Base-by-base conservation (phyloP, 2,888 invertebrate genomes). In the Pollenia angustigena region DNA sequence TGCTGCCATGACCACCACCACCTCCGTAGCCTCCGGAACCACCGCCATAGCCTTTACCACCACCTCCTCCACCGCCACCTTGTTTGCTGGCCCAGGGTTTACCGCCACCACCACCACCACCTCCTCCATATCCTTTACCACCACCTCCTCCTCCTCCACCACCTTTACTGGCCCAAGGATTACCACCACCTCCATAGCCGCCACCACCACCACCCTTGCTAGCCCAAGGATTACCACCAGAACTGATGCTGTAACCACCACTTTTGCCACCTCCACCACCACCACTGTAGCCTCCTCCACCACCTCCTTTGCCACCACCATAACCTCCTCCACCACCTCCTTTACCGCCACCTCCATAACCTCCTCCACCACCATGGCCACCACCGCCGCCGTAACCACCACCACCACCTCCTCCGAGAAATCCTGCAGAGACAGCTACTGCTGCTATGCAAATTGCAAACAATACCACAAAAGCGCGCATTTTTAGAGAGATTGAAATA, bases 171-270 rank as follows among this genome's bases (percentile, higher is more conserved):
- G 81, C 64, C 18, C 66, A 48, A 32, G 32, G 32, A 32, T 32
- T 64, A 3, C 8, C 40, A 23, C 85, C 71, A 12, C 89, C 88
- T 11, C 81, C 71, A 58, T 87, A 85, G 10, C 82, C 74, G 1
- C 89, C 87, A 42, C 88, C 85, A 9, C 88, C 85, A 9, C 76
- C 52, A 16, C 88, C 86, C 72, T 87, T 46, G 14, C 88, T 84
- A 8, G 88, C 81, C 8, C 88, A 85, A 8, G 83, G 46, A 50
- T 80, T 66, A 6, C 88, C 84, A n/a, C 76, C 66, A 11, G 68
- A 60, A 42, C 87, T 32, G 32, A 32, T 32, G 44, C 86, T 69
- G 10, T 68, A 82, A 2, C 54, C 64, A 50, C 71, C 78, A 18
- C 81, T 48, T 16, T 42, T 42, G 1, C 62, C 23, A 4, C 66